Conservation (phyloP, 2,113 vertebrate species). For the Epinephelus lanceolatus region DNA sequence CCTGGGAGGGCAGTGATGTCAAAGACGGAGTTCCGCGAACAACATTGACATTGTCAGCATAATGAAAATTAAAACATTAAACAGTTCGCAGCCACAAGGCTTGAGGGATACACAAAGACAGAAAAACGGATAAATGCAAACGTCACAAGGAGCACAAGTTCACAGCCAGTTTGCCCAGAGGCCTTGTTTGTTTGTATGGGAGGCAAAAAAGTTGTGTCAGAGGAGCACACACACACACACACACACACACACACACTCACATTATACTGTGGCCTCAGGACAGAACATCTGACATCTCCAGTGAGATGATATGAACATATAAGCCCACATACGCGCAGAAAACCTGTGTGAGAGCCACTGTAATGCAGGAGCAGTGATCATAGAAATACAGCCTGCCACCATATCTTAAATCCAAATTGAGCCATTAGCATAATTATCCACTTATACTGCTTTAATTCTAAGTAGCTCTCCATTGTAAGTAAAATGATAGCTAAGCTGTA, state of each 20-base stretch:
- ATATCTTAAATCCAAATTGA: constrained; percentile 80
- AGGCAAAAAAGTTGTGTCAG: constrained; percentile 51
- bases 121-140: constrained; percentile 9
- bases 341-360: constrained; percentile 48
- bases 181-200: constrained; percentile 39
- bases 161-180: constrained; percentile 18
- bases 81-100: constrained; percentile 43
- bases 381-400: constrained; percentile 75
- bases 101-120: constrained; percentile 20
- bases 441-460: constrained; percentile 80
- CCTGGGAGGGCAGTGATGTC: constrained; percentile 69
- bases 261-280: constrained; percentile 53
- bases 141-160: constrained; percentile 44
- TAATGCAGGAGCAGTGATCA: constrained; percentile 53
- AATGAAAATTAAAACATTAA: constrained; percentile 56
- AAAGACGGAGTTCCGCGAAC: constrained; percentile 52
- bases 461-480: constrained; percentile 80
- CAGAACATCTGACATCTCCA: constrained; percentile 64
- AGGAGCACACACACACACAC: constrained; percentile 6
- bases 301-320: constrained; percentile 59
- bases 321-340: constrained; percentile 53
- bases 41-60: constrained; percentile 52
- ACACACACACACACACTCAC: constrained; percentile 4
- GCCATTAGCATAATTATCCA: constrained; percentile 83
- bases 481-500: constrained; percentile 78